These are phyloP conservation scores for Gari tellinella DNA, from an alignment of 2,888 invertebrate genomes.

Conservation along the genomic window DNA sequence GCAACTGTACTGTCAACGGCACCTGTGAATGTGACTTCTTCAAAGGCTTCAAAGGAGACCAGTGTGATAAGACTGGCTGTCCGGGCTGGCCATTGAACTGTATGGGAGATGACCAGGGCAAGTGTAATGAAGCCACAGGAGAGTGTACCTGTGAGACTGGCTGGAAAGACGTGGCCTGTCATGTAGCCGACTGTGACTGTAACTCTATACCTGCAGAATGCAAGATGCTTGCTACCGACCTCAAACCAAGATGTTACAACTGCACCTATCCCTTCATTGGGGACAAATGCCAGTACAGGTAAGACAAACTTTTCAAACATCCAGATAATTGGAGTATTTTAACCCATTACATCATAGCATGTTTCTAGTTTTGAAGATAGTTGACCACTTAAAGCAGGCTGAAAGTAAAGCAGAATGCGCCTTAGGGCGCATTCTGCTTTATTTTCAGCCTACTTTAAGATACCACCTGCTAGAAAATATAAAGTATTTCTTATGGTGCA, in stretches of 20 bases:
- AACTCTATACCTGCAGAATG: slow-evolving; percentile 66
- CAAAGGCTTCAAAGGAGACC: slow-evolving; percentile 66
- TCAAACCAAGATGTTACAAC: slow-evolving; percentile 67
- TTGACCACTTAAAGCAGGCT: too few relatives aligned
- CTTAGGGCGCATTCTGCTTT: too few relatives aligned
- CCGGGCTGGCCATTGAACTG: slow-evolving; percentile 75
- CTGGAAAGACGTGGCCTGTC: slow-evolving; percentile 70
- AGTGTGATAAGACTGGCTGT: slow-evolving; percentile 68
- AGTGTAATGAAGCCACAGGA: slow-evolving; percentile 64
- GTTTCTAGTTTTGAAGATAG: too few relatives aligned
- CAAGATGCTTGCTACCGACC: slow-evolving; percentile 46
- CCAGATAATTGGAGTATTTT: too few relatives aligned
- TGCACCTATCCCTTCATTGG: slow-evolving; percentile 70
- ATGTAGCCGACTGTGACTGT: slow-evolving; percentile 67
- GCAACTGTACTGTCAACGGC: slow-evolving; percentile 62
- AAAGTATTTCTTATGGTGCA: too few relatives aligned
- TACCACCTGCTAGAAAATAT: too few relatives aligned
- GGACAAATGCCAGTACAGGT: slow-evolving; percentile 70
- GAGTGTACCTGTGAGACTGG: slow-evolving; percentile 70
- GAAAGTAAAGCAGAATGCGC: too few relatives aligned
- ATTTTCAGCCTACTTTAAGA: too few relatives aligned
- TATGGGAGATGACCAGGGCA: slow-evolving; percentile 65
- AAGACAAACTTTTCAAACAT: slow-evolving; percentile 28
- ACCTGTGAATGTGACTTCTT: slow-evolving; percentile 70
- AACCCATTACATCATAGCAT: too few relatives aligned